These are phyloP conservation scores for Rhyacophila evoluta DNA, from an alignment of 2,888 invertebrate species.

Conservation along the genomic window DNA sequence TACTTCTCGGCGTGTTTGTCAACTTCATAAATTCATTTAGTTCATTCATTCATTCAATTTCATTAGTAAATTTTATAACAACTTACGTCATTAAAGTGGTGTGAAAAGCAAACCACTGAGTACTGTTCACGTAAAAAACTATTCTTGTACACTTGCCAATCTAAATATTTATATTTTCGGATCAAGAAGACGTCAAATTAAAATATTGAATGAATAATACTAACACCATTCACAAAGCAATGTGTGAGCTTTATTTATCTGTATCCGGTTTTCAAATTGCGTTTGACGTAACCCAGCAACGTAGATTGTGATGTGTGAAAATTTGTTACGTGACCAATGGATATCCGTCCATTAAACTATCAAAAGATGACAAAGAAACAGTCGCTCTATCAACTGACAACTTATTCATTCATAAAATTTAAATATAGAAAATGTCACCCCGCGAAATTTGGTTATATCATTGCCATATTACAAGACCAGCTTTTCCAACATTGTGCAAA, in stretches of 20 bases:
- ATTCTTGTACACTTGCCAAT: no score
- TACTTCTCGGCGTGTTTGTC: no score
- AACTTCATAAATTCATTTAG: no score
- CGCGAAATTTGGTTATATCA: neutral
- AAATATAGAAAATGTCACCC: neutral
- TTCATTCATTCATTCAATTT: no score
- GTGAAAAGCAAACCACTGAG: no score
- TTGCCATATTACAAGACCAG: no score
- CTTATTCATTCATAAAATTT: neutral
- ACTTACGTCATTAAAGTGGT: no score
- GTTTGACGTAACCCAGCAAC: conserved; percentile 10
- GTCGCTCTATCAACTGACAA: neutral
- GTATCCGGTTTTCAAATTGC: conserved; percentile 19
- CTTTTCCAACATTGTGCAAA: no score
- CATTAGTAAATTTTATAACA: no score
- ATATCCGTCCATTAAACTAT: conserved; percentile 24
- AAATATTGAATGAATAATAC: neutral
- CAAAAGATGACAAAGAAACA: neutral
- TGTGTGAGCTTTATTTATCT: conserved; percentile 14
- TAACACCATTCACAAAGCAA: neutral
- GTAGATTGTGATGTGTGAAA: conserved; percentile 18
- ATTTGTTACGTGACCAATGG: conserved; percentile 1
- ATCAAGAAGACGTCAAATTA: neutral
- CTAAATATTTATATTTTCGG: neutral
- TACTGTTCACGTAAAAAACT: no score